Percentiles rank a stretch among this genome's conserved stretches.
phyloP scores from a whole-genome alignment of 1,140 invertebrate genomes.

The Scylla paramamosain region DNA sequence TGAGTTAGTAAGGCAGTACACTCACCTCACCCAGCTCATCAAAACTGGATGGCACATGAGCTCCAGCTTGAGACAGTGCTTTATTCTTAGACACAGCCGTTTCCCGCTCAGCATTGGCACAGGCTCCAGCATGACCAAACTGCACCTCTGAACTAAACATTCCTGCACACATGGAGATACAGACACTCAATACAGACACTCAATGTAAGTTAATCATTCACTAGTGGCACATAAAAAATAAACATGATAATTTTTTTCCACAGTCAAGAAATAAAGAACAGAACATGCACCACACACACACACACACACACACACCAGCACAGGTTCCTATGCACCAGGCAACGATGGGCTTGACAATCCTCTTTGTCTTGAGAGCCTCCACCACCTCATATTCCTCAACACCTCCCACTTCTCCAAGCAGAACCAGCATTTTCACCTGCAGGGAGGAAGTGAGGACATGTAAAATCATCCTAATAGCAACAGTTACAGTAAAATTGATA shows the following conservation, averaged over 20 bases:
- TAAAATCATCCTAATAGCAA: background rate
- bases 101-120: slow-evolving; percentile 96
- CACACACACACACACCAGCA: slow-evolving; percentile 76
- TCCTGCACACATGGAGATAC: slow-evolving; percentile 79
- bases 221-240: background rate
- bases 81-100: slow-evolving; percentile 96
- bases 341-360: slow-evolving; percentile 96
- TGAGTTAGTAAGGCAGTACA: background rate
- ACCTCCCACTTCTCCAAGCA: slow-evolving; percentile 99
- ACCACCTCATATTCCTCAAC: slow-evolving; percentile 99
- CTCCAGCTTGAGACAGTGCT: slow-evolving; percentile 90
- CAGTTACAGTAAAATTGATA: background rate
- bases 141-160: slow-evolving; percentile 99
- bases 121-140: slow-evolving; percentile 99
- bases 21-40: slow-evolving; percentile 90
- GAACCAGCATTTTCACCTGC: slow-evolving; percentile 95
- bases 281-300: background rate
- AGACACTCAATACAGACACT: slow-evolving; percentile 76
- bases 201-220: slow-evolving; percentile 13
- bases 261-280: background rate
- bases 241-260: background rate
- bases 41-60: slow-evolving; percentile 95
- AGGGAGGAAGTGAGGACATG: background rate
- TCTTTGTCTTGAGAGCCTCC: slow-evolving; percentile 89
- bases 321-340: slow-evolving; percentile 99